Base-by-base conservation (phyloP, 2,113 vertebrate species). In the Ochotona curzoniae region DNA sequence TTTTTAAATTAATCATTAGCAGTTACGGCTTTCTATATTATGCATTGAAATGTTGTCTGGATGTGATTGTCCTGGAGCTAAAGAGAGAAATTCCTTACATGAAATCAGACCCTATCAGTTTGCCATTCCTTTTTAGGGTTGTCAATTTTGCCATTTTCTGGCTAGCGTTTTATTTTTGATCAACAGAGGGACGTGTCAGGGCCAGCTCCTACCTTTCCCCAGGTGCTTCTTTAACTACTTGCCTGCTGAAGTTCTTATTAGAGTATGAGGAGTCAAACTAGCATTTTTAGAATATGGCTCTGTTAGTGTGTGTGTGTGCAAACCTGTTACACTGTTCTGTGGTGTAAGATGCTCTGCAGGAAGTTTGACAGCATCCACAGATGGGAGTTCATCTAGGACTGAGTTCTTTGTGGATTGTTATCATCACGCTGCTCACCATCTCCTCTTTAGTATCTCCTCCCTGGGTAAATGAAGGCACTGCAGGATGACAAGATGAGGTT, bases 21-120 rank as follows among this genome's bases (percentile, higher is more conserved):
- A 86, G 21, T 54, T 61, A 38, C 35, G 5, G 30, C 81, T 92
- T 90, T 86, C 79, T 89, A 74, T 64, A 63, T 26, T 74, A 64
- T 21, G 28, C 23, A 67, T 79, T 64, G 63, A 89, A 84, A 84
- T 82, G 32, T 66, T 57, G 87, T 89, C 80, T 83, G 81, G 23
- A 80, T 80, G 10, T n/a, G 64, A 70, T 28, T 87, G 69, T 81
- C 54, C 7, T 88, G 20, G 76, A 76, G 30, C 61, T 74, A 44
- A 87, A n/a, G 73, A 93, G n/a, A n/a, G 28, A 89, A 51, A 44
- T 38, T 79, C 18, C 82, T 88, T 80, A 79, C 54, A 69, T 83
- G 71, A 91, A 20, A 73, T 38, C 28, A 80, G 47, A 94, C 38
- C 12, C 57, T 25, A 6, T 70, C 32, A 21, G 57, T 82, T 94